Evolutionary conservation across 2,797 vertebrate species (phyloP).

Genomic region (Tangara arthus): DNA sequence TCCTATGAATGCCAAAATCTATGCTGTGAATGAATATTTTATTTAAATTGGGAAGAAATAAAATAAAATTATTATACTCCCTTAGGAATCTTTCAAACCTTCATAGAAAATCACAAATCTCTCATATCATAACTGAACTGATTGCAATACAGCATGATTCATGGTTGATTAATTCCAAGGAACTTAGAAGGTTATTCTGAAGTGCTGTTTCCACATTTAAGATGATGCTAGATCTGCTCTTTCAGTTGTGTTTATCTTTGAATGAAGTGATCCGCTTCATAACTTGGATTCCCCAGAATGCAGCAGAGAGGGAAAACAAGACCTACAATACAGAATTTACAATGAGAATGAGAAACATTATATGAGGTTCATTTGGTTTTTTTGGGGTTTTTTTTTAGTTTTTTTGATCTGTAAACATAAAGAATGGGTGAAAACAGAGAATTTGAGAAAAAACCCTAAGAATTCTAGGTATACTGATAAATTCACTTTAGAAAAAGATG

Average conservation of each 20-base stretch:
- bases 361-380: not conserved
- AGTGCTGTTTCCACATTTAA: not conserved
- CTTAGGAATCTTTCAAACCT: not conserved
- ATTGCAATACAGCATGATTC: not conserved
- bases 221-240: not conserved
- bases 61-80: not conserved
- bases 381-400: not conserved
- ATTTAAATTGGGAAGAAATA: not conserved
- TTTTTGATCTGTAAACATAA: not conserved
- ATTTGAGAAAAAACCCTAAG: not conserved
- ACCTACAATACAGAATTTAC: constrained; percentile 76
- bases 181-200: not conserved
- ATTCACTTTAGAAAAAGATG: not conserved
- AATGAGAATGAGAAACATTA: constrained; percentile 2
- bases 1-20: not conserved
- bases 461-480: not conserved
- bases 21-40: not conserved
- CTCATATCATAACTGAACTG: not conserved
- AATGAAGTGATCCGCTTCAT: constrained; percentile 64
- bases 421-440: not conserved
- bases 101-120: not conserved
- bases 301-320: constrained; percentile 83
- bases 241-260: constrained; percentile 75
- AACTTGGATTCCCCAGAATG: constrained; percentile 84
- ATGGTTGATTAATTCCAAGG: not conserved